Conservation (phyloP, 2,888 invertebrate species). For the Orthosia gracilis region DNA sequence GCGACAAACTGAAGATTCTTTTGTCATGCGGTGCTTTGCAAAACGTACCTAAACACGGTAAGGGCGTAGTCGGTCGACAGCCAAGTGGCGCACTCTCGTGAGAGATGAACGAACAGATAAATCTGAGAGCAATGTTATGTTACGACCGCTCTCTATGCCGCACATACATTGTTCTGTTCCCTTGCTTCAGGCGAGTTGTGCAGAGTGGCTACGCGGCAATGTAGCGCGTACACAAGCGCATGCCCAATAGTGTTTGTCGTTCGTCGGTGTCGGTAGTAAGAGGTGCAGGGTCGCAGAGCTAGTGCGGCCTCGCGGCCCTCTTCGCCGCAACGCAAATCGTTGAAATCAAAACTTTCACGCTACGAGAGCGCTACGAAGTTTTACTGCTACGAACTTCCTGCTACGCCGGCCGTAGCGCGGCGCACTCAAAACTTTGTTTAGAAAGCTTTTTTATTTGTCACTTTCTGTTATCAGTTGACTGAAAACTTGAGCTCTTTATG, state of each 20-base stretch:
- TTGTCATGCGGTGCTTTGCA: slow-evolving; percentile 81
- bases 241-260: slow-evolving; percentile 28
- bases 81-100: slow-evolving; percentile 91
- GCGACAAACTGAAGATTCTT: slow-evolving; percentile 75
- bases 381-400: slow-evolving; percentile 91
- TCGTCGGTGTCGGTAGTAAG: slow-evolving; percentile 64
- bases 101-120: slow-evolving; percentile 89
- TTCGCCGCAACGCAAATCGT: slow-evolving; percentile 90
- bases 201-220: slow-evolving; percentile 60
- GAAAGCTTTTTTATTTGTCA: slow-evolving; percentile 90
- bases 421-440: slow-evolving; percentile 90
- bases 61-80: slow-evolving; percentile 85
- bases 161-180: slow-evolving; percentile 74
- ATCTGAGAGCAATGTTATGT: slow-evolving; percentile 74
- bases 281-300: slow-evolving; percentile 84
- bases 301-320: slow-evolving; percentile 88
- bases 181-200: accelerated
- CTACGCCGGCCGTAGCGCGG: slow-evolving; percentile 88
- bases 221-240: slow-evolving; percentile 56
- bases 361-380: slow-evolving; percentile 91
- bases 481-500: slow-evolving; percentile 82
- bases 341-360: slow-evolving; percentile 92
- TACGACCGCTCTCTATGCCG: slow-evolving; percentile 39
- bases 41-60: slow-evolving; percentile 84
- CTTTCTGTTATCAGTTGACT: slow-evolving; percentile 87